Evolutionary conservation across 2,888 invertebrate genomes (phyloP), one percentile per base, ranked within the genome.

Genomic region (Phyllotreta striolata): DNA sequence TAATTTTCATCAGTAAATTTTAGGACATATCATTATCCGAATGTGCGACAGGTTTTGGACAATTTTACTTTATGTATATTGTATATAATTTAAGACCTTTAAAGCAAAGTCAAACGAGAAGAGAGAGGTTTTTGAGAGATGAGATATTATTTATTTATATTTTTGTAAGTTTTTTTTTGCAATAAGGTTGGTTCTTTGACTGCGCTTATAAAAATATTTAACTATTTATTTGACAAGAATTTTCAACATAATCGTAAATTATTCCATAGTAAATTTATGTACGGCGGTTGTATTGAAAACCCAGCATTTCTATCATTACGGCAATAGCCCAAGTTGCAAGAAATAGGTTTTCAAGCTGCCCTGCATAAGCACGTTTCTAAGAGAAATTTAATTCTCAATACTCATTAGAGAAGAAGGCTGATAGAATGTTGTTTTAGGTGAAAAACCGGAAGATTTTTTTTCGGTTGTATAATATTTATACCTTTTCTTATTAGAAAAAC

Each of bases 381-480:
- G 68, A 74, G 71, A 70, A 70, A 68, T 68, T 69, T 67, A 66
- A 73, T 62, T 66, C 74, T 74, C 76, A 78, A 78, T 79, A 80
- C 79, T 79, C 80, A 80, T 75, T 76, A 79, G 79, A 80, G 80
- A 78, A 71, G 76, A 80, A 80, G 80, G 79, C 79, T 80, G 80
- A 80, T 74, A 73, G 72, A 72, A 69, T 66, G 68, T 66, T 52
- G 37, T 37, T 52, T 72, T 38, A 40, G 62, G 72, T 71, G 74
- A 67, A 66, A 68, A 70, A 68, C 44, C 14, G 68, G 67, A 74
- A 70, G 69, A 66, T 54, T 69, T 65, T 56, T 24, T 55, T 67
- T 69, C 59, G 62, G 63, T 72, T 75, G 77, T 77, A 78, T 77
- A 77, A 78, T 77, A 77, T 77, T 77, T 77, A 78, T 77, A 77